Evolutionary conservation across 1,140 invertebrate species (phyloP).

Genomic region (Drosophila nebulosa): DNA sequence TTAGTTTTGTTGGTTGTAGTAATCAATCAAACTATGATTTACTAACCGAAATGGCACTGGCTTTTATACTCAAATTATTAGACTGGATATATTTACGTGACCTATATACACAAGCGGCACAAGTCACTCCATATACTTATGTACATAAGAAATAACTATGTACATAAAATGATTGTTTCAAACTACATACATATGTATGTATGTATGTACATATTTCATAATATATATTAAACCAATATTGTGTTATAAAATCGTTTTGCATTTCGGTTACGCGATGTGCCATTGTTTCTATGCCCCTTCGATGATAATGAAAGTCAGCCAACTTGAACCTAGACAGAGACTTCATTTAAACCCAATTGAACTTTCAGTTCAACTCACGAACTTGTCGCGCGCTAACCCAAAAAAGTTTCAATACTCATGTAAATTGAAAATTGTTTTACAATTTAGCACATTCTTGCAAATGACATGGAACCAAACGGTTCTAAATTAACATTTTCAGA

Average conservation of each 20-base stretch:
- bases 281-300: constrained; percentile 27
- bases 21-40: constrained; percentile 78
- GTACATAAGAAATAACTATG: not conserved
- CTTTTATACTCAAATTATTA: constrained; percentile 61
- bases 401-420: constrained; percentile 1
- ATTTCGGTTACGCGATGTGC: constrained; percentile 59
- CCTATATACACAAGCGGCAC: constrained; percentile 29
- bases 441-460: constrained; percentile 43
- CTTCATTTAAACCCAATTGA: not conserved
- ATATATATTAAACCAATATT: constrained; percentile 23
- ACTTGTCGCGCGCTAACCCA: constrained; percentile 24
- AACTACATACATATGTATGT: not conserved
- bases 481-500: not conserved
- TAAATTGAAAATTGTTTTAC: constrained; percentile 14
- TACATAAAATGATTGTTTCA: too few species aligned
- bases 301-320: constrained; percentile 16
- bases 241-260: constrained; percentile 62
- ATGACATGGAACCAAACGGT: constrained; percentile 2
- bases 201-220: constrained; percentile 25
- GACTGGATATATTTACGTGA: constrained; percentile 64
- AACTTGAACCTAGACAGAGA: not conserved
- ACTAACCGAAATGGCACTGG: constrained; percentile 10
- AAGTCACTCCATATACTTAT: constrained; percentile 1
- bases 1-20: constrained; percentile 69
- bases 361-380: constrained; percentile 37